Base-by-base conservation (phyloP, 1,140 invertebrate species). In the Panulirus ornatus region DNA sequence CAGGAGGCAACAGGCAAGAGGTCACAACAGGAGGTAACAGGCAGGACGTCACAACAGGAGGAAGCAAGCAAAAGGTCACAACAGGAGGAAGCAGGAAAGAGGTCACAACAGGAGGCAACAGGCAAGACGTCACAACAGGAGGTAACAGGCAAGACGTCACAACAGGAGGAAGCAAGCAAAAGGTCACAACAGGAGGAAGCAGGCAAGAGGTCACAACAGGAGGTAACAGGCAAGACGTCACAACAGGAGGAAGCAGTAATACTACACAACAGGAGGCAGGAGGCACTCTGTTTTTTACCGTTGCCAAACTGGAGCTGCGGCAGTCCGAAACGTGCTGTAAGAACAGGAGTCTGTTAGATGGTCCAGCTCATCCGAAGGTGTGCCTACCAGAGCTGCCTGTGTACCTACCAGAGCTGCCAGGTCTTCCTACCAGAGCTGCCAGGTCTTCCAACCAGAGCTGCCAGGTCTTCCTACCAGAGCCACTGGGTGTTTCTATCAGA, bases 271-370 rank as follows among this genome's bases (percentile, higher is more conserved):
- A n/a, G n/a, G 22, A 22, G 36, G n/a, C 66, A 70, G 6, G 22
- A 70, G 9, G 36, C 9, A 38, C n/a, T 81, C 42, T 16, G 22
- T 47, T 51, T 44, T 47, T 81, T 81, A 81, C 78, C 78, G 78
- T 81, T 81, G 78, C 78, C 78, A 51, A 81, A 81, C 78, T 81
- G 78, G 9, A 81, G 40, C 78, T 81, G 78, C n/a, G 78, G 78
- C 11, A 81, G 51, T 11, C 36, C 78, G 78, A 81, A 81, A 44
- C 78, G 78, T 14, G 5, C 78, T 81, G 78, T 16, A 51, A 51
- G 42, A 51, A 14, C 40, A 40, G 40, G n/a, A 30, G 78, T n/a
- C n/a, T n/a, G n/a, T n/a, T n/a, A n/a, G n/a, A n/a, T n/a, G n/a
- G n/a, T n/a, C n/a, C n/a, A n/a, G n/a, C n/a, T n/a, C n/a, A n/a